Percentiles rank a stretch among this genome's conserved stretches.
These are phyloP conservation scores for Collichthys lucidus DNA, from an alignment of 2,113 vertebrate genomes.

Conservation along the genomic window DNA sequence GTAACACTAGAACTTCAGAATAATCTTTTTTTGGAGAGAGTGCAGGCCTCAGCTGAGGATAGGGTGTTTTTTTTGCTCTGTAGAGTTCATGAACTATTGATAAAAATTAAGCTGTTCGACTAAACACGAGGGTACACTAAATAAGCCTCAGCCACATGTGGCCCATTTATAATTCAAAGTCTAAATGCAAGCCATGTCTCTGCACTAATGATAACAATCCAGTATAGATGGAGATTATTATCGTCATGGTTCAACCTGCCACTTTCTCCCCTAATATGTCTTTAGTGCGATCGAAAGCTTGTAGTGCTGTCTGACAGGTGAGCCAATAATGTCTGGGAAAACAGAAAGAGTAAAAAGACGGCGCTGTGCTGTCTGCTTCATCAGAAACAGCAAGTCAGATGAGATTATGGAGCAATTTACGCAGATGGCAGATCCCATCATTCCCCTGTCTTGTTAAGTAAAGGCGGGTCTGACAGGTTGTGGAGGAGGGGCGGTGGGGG, in stretches of 20 bases:
- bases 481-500: background rate
- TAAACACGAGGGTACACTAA: conserved; percentile 7
- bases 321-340: conserved; percentile 62
- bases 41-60: background rate
- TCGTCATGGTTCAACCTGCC: conserved; percentile 53
- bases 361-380: conserved; percentile 32
- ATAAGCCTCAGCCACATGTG: conserved; percentile 37
- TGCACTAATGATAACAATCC: conserved; percentile 58
- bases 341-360: conserved; percentile 20
- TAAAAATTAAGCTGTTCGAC: conserved; percentile 27
- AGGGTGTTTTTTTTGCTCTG: background rate
- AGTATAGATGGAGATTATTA: conserved; percentile 56
- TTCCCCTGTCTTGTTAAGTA: conserved; percentile 69
- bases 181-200: conserved; percentile 40
- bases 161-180: conserved; percentile 31
- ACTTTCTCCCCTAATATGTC: conserved; percentile 56
- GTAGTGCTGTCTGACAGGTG: conserved; percentile 58
- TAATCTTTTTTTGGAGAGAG: background rate
- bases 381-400: conserved; percentile 56
- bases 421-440: conserved; percentile 72
- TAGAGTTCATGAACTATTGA: conserved; percentile 25
- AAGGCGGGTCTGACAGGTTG: conserved; percentile 59
- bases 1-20: conserved; percentile 17
- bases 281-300: conserved; percentile 48
- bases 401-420: conserved; percentile 75